Conservation (phyloP, 2,113 vertebrate genomes). For the Notarius quadriscutis region DNA sequence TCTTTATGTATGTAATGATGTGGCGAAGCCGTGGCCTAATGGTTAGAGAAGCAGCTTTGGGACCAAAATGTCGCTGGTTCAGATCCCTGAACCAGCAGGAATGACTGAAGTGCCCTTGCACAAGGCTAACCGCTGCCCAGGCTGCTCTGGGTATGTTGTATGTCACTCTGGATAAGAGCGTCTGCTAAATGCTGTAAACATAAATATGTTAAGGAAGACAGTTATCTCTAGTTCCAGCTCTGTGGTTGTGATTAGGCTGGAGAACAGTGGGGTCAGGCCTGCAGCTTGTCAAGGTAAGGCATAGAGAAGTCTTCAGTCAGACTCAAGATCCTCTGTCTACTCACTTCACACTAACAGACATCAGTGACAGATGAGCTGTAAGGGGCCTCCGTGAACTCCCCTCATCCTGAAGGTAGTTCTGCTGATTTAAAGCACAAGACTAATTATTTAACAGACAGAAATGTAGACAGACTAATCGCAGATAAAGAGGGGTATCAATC, state of each 20-base stretch:
- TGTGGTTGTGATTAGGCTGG: constrained; percentile 7
- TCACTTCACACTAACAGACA: neutral
- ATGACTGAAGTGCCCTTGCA: too few relatives aligned
- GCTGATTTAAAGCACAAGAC: neutral
- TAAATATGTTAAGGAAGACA: neutral
- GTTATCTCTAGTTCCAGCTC: neutral
- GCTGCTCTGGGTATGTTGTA: too few relatives aligned
- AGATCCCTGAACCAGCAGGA: too few relatives aligned
- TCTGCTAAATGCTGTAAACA: too few relatives aligned
- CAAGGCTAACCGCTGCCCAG: too few relatives aligned
- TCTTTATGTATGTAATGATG: too few relatives aligned
- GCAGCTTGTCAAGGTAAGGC: neutral
- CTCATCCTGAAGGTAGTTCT: neutral
- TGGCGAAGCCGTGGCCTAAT: too few relatives aligned
- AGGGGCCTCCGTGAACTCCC: neutral
- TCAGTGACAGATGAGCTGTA: neutral
- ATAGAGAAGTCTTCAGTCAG: neutral
- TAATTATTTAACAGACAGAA: neutral
- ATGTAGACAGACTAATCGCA: neutral
- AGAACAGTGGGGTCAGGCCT: constrained; percentile 1
- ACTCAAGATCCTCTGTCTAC: neutral
- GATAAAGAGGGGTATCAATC: neutral
- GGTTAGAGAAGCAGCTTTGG: too few relatives aligned
- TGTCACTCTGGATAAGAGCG: too few relatives aligned
- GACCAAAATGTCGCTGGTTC: too few relatives aligned